A percentile compares a stretch with the other conserved stretches of the same genome.
Conservation (phyloP, 1,140 invertebrate species). For the Dysdera silvatica region DNA sequence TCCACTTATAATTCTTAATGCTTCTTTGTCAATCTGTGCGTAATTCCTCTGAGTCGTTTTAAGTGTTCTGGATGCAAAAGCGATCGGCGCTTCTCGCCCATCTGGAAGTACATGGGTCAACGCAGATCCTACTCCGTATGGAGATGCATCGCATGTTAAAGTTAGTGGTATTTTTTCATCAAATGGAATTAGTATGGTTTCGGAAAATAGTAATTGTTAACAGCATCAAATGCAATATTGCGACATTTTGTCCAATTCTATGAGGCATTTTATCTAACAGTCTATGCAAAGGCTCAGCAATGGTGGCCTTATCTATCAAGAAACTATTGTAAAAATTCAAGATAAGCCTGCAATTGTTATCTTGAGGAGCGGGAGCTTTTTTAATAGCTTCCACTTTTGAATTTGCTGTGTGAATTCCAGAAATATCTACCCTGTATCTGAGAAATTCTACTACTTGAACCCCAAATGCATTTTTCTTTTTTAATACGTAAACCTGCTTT, state of each 20-base stretch:
- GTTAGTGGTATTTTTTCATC: not conserved
- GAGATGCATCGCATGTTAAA: slow-evolving; percentile 40
- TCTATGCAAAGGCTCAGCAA: slow-evolving; percentile 40
- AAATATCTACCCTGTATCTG: not conserved
- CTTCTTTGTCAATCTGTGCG: slow-evolving; percentile 50
- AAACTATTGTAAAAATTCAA: slow-evolving; percentile 46
- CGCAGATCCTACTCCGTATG: slow-evolving; percentile 44
- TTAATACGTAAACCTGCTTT: not conserved
- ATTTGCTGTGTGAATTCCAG: not conserved
- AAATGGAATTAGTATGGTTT: not conserved
- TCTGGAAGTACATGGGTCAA: slow-evolving; percentile 40
- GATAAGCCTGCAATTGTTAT: slow-evolving; percentile 1
- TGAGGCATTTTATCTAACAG: slow-evolving; percentile 28
- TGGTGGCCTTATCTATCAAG: slow-evolving; percentile 39
- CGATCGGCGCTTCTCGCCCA: slow-evolving; percentile 43
- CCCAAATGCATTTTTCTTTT: not conserved
- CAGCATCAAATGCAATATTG: not conserved
- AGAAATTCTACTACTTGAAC: not conserved
- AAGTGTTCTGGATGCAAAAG: slow-evolving; percentile 44
- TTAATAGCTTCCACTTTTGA: not conserved
- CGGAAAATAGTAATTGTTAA: not conserved
- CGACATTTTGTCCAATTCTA: not conserved
- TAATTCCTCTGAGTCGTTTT: slow-evolving; percentile 46
- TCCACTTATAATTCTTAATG: slow-evolving; percentile 45
- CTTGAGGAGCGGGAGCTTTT: slow-evolving; percentile 1